Evolutionary conservation across 2,113 vertebrate species (phyloP), one percentile per base, ranked within the genome.

Genomic region (Sula dactylatra): DNA sequence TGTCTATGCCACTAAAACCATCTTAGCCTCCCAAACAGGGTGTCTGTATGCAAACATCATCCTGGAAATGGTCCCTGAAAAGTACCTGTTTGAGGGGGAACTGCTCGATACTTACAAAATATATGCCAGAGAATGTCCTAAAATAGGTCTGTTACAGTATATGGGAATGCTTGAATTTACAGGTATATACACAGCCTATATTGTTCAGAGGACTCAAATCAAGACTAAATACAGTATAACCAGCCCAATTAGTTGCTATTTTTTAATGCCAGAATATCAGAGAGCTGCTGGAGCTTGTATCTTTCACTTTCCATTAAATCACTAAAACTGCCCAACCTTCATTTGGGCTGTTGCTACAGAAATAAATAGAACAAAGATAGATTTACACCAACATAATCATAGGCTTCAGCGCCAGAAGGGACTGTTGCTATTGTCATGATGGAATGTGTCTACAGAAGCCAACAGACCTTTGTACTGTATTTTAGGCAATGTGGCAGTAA

Each of bases 311-410:
- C 55, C 12, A 42, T 79, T 89, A 83, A 80, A 95, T 88, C 74
- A 78, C 42, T 94, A 42, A 64, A 91, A 95, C 38, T 90, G 62
- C 26, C 67, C 78, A 89, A 70, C 36, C 58, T 95, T 91, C 54
- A 55, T 89, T 80, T 78, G 59, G 45, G 50, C 10, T 90, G 52
- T 36, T 85, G 82, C 38, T 95, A 34, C 78, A 91, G 93, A 90
- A 94, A 91, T 90, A 85, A 94, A 86, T 27, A 88, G 93, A 91
- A 83, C 54, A 72, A 78, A 72, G 84, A 87, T 5, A 66, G 47
- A 91, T 94, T 96, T 80, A 79, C n/a, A 88, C 4, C 2, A 93
- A 24, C 55, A 66, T 92, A 88, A 92, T 92, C 67, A 83, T 25
- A 83, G 76, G 59, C n/a, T 83, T 82, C 85, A 67, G 62, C 0